Conservation (phyloP, 2,888 invertebrate species). For the Apamea anceps region DNA sequence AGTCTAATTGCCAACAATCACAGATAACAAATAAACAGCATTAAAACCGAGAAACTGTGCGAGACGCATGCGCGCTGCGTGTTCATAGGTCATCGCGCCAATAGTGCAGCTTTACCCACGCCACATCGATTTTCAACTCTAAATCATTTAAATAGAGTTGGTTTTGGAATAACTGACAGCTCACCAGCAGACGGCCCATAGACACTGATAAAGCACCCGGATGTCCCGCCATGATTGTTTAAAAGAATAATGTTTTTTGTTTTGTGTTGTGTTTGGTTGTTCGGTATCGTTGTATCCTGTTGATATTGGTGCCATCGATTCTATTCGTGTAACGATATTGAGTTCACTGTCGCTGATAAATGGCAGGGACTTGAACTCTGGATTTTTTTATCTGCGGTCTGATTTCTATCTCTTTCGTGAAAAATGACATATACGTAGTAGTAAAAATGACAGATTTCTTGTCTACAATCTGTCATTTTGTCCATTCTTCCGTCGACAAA, state of each 20-base stretch:
- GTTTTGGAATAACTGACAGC: slow-evolving; percentile 22
- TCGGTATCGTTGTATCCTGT: slow-evolving; percentile 64
- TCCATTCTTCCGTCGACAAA: too few relatives aligned
- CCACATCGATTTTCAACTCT: slow-evolving; percentile 35
- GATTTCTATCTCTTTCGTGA: too few relatives aligned
- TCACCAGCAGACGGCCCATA: slow-evolving; percentile 70
- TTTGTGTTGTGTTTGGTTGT: slow-evolving; percentile 43
- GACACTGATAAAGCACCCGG: slow-evolving; percentile 74
- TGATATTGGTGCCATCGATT: slow-evolving; percentile 56
- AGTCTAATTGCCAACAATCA: slow-evolving; percentile 46
- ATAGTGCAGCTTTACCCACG: slow-evolving; percentile 46
- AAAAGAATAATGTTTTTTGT: slow-evolving; percentile 49
- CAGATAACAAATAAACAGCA: slow-evolving; percentile 55
- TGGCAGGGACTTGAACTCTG: slow-evolving; percentile 14
- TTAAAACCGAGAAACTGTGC: slow-evolving; percentile 56
- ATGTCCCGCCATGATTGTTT: slow-evolving; percentile 67
- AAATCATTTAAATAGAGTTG: not conserved
- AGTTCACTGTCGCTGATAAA: slow-evolving; percentile 59
- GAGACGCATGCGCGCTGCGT: slow-evolving; percentile 65
- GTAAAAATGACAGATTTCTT: too few relatives aligned
- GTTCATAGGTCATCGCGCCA: slow-evolving; percentile 66
- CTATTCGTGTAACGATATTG: slow-evolving; percentile 55
- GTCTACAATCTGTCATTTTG: too few relatives aligned
- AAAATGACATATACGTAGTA: too few relatives aligned
- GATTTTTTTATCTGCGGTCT: slow-evolving; percentile 24